Evolutionary conservation across 2,888 invertebrate genomes (phyloP).

Genomic region (Epirrhoe alternata): DNA sequence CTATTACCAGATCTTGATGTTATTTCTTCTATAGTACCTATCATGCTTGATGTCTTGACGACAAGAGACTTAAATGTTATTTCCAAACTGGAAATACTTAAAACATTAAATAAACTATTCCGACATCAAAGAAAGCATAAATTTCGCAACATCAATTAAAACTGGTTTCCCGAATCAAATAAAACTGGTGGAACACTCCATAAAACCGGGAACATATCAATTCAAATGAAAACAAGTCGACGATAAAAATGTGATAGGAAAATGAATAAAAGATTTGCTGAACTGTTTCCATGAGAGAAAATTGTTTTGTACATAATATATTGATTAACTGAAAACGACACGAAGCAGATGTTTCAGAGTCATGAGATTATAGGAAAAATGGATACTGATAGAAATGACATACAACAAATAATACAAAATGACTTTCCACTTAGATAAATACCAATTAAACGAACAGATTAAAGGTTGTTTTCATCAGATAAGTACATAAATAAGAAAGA

Average conservation of each 20-base stretch:
- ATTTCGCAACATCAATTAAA: constrained; percentile 15
- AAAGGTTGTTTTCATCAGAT: not conserved
- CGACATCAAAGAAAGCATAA: not conserved
- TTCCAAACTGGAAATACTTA: not conserved
- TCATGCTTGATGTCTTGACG: too few relatives aligned
- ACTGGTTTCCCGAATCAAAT: constrained; percentile 14
- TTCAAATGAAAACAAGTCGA: constrained; percentile 5
- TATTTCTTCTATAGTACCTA: too few relatives aligned
- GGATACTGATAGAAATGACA: not conserved
- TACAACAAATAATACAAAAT: not conserved
- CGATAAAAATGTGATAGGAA: constrained; percentile 11
- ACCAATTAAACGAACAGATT: too few relatives aligned
- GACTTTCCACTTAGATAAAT: too few relatives aligned
- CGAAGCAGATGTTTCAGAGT: constrained; percentile 5
- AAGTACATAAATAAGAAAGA: not conserved
- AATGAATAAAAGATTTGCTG: constrained; percentile 15
- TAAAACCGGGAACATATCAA: constrained; percentile 18
- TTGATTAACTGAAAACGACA: not conserved
- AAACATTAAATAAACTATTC: not conserved
- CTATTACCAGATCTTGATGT: not conserved
- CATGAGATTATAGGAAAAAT: constrained; percentile 7
- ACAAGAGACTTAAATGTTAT: not conserved
- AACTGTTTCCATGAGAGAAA: constrained; percentile 10
- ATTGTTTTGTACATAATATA: not conserved
- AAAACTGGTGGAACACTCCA: constrained; percentile 18